phyloP scores from a whole-genome alignment of 2,113 vertebrate genomes.

The Callionymus lyra region DNA sequence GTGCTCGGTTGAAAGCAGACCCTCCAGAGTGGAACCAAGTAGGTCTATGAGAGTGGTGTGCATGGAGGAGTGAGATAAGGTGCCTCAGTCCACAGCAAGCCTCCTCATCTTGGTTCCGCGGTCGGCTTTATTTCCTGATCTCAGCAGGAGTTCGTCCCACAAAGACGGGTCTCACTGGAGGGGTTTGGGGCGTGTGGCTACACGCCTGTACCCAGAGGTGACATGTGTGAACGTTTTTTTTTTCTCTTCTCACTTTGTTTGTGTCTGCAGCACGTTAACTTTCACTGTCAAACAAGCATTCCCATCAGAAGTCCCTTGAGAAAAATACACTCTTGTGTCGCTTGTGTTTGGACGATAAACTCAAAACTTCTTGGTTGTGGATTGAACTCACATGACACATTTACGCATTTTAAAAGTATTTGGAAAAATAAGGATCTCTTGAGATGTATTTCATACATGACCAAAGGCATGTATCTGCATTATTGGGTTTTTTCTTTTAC shows the following conservation, averaged over 20 bases:
- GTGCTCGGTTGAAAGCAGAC: constrained; percentile 16
- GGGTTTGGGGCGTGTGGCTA: constrained; percentile 41
- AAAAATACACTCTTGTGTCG: too few relatives aligned
- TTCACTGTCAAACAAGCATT: neutral
- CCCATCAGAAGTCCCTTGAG: too few relatives aligned
- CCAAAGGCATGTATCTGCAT: too few relatives aligned
- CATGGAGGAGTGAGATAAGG: constrained; percentile 45
- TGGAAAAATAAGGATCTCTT: too few relatives aligned
- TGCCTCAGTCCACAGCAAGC: constrained; percentile 2
- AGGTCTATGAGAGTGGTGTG: constrained; percentile 14
- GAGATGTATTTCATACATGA: too few relatives aligned
- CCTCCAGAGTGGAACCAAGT: constrained; percentile 19
- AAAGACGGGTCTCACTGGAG: constrained; percentile 33
- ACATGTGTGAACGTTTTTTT: constrained; percentile 23
- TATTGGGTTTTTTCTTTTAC: too few relatives aligned
- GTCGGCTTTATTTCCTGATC: constrained; percentile 36
- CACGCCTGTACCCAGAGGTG: constrained; percentile 31
- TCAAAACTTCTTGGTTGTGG: too few relatives aligned
- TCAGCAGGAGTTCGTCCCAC: constrained; percentile 41
- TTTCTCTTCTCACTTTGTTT: constrained; percentile 13
- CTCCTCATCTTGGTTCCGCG: constrained; percentile 14
- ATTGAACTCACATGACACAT: too few relatives aligned
- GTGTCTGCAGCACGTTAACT: constrained; percentile 1
- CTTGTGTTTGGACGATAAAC: too few relatives aligned
- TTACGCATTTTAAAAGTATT: too few relatives aligned